Evolutionary conservation across 92 coral and sea anemone genomes (phyloP).

Genomic region (Siderastrea siderea): DNA sequence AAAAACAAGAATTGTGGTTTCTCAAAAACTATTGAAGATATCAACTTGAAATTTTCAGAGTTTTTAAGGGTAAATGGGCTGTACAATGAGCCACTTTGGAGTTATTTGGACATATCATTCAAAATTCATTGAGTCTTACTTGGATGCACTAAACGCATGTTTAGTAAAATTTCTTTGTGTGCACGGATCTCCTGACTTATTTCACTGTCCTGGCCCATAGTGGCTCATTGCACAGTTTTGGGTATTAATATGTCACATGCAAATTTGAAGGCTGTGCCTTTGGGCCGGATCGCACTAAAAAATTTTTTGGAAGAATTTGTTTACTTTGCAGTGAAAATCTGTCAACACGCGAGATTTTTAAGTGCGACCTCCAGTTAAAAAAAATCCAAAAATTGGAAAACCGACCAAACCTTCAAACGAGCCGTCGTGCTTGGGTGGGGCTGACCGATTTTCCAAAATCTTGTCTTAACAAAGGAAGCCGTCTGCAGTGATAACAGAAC

Average conservation of each 20-base stretch:
- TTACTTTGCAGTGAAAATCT: too few species aligned
- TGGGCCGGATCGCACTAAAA: too few species aligned
- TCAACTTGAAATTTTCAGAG: not conserved
- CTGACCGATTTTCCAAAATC: too few species aligned
- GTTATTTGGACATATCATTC: not conserved
- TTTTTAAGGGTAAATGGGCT: not conserved
- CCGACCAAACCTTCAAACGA: too few species aligned
- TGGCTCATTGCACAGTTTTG: not conserved
- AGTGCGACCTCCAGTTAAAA: too few species aligned
- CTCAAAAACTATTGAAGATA: not conserved
- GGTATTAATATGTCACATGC: not conserved
- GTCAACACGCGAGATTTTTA: too few species aligned
- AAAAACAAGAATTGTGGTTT: not conserved
- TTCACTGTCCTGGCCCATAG: not conserved
- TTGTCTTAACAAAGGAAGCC: too few species aligned
- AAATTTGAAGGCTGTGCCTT: too few species aligned
- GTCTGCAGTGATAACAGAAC: too few species aligned
- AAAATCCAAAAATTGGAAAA: too few species aligned
- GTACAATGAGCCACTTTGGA: conserved; percentile 12
- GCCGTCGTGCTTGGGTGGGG: too few species aligned
- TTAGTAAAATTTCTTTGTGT: not conserved
- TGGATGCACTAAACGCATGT: not conserved
- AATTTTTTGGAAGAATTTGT: too few species aligned
- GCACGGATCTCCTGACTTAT: not conserved
- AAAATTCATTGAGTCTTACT: not conserved